phyloP scores from a whole-genome alignment of 2,113 vertebrate species.

The Bubo blakistoni region DNA sequence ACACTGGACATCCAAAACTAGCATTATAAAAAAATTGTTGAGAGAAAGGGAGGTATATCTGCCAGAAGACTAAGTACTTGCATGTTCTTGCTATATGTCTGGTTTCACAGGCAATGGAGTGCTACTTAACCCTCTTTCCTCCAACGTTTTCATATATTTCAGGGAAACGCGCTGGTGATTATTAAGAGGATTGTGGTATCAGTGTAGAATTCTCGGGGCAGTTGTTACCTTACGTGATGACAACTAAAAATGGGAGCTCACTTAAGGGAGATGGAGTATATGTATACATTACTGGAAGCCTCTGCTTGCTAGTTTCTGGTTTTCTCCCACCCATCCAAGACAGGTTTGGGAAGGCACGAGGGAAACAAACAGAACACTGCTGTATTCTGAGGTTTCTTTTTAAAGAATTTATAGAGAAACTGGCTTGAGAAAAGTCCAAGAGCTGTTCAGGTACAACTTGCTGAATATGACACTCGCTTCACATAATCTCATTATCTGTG shows the following conservation, averaged over 20 bases:
- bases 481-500: background rate
- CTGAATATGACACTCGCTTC: background rate
- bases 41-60: background rate
- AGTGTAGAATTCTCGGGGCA: background rate
- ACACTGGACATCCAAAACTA: background rate
- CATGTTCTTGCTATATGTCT: background rate
- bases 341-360: background rate
- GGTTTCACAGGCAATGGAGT: background rate
- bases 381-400: background rate
- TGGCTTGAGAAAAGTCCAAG: background rate
- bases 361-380: background rate
- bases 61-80: background rate
- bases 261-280: background rate
- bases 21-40: background rate
- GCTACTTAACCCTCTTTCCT: background rate
- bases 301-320: background rate
- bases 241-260: background rate
- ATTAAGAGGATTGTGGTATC: rapidly evolving
- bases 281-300: background rate
- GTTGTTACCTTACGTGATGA: background rate
- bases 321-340: background rate
- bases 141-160: background rate
- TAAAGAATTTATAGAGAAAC: background rate
- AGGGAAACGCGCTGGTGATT: background rate
- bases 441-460: background rate